Conservation (phyloP, 2,113 vertebrate species). For the Vanacampus margaritifer region DNA sequence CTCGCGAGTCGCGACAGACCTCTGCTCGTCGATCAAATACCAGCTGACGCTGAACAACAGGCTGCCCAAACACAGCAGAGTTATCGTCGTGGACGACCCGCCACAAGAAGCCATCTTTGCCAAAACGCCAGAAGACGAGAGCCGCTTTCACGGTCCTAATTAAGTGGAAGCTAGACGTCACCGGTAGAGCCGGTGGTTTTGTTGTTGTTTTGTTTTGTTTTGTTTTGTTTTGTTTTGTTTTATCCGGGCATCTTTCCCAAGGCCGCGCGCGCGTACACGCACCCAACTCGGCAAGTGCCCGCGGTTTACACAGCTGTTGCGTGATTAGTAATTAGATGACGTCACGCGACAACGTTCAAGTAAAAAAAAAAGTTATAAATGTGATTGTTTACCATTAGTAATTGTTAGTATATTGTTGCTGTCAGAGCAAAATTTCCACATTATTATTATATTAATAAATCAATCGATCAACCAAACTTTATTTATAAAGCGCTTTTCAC, state of each 20-base stretch:
- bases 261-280: too few relatives aligned
- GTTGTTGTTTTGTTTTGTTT: neutral
- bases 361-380: neutral
- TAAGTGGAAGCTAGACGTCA: too few relatives aligned
- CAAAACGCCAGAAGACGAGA: too few relatives aligned
- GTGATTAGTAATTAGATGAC: neutral
- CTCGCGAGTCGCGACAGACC: neutral
- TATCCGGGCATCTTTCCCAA: too few relatives aligned
- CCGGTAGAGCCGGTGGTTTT: conserved; percentile 38
- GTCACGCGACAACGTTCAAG: neutral
- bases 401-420: neutral
- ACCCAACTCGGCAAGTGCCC: too few relatives aligned
- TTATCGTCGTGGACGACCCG: conserved; percentile 36
- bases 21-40: conserved; percentile 26
- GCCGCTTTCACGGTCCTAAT: too few relatives aligned
- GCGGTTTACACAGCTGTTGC: too few relatives aligned
- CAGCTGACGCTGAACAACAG: conserved; percentile 52
- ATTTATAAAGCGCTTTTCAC: neutral
- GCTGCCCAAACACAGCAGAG: conserved; percentile 44
- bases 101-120: conserved; percentile 32
- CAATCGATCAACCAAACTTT: too few relatives aligned
- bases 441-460: neutral
- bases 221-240: too few relatives aligned
- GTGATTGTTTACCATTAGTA: neutral
- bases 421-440: neutral